Evolutionary conservation across 2,888 invertebrate genomes (phyloP).

Genomic region (Tenthredo notha): DNA sequence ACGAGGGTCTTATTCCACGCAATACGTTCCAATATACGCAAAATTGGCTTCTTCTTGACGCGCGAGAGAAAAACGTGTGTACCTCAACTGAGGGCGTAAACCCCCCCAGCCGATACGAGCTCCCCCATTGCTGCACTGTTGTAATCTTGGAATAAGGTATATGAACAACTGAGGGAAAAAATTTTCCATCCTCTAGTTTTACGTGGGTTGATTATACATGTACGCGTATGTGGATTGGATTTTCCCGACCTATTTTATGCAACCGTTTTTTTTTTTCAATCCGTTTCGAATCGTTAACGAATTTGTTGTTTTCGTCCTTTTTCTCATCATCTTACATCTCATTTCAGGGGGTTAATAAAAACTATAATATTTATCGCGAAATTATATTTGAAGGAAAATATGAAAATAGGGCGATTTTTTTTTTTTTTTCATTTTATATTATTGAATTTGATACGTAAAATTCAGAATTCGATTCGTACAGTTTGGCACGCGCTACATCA

Average conservation of each 20-base stretch:
- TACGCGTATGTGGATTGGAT: background rate
- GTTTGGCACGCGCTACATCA: conserved; percentile 33
- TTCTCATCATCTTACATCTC: background rate
- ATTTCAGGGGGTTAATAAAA: background rate
- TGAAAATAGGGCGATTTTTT: background rate
- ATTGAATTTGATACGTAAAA: background rate
- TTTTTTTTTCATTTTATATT: no score
- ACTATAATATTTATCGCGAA: no score
- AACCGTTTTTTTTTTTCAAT: background rate
- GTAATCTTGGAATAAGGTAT: background rate
- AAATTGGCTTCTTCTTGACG: conserved; percentile 53
- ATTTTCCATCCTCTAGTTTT: background rate
- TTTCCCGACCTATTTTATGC: background rate
- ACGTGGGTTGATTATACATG: background rate
- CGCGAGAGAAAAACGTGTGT: conserved; percentile 20
- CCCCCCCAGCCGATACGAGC: background rate
- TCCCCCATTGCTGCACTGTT: background rate
- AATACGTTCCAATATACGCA: conserved; percentile 41
- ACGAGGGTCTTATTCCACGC: conserved; percentile 34
- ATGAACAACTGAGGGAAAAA: background rate
- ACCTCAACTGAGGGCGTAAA: background rate
- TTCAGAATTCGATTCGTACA: conserved; percentile 20
- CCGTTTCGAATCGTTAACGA: background rate
- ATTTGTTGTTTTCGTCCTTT: background rate
- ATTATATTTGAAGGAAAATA: background rate